Evolutionary conservation across 2,797 vertebrate species (phyloP).

Genomic region (Champsocephalus gunnari): DNA sequence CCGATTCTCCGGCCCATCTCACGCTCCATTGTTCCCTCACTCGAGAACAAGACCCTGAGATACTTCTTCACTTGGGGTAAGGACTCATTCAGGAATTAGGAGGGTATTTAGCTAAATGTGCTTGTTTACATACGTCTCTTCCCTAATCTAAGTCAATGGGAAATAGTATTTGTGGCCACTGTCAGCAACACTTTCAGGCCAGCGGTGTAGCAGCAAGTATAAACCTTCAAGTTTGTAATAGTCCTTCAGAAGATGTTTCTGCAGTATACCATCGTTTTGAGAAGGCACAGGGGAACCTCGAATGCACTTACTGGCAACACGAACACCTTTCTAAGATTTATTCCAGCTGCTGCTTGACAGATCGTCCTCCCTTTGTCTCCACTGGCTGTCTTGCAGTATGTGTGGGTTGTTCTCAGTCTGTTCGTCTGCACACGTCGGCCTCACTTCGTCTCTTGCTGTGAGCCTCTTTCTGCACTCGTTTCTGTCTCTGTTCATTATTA

Average conservation of each 20-base stretch:
- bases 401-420: slow-evolving; percentile 35
- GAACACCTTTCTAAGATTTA: slow-evolving; percentile 14
- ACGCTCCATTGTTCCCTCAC: no score
- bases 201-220: not conserved
- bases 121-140: no score
- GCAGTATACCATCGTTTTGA: not conserved
- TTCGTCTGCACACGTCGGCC: slow-evolving; percentile 26
- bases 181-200: slow-evolving; percentile 4
- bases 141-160: no score
- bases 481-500: slow-evolving; percentile 36
- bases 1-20: no score
- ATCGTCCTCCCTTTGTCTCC: slow-evolving; percentile 40
- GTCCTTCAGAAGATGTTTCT: not conserved
- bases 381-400: slow-evolving; percentile 33
- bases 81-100: no score
- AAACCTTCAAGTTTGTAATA: not conserved
- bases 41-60: no score
- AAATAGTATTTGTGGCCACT: no score
- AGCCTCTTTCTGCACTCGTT: slow-evolving; percentile 23
- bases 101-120: no score
- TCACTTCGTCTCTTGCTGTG: slow-evolving; percentile 1
- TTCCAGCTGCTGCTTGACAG: slow-evolving; percentile 23
- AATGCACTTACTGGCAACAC: not conserved
- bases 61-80: no score
- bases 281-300: not conserved